Base-by-base conservation (phyloP, 2,113 vertebrate species). In the Saccopteryx leptura region DNA sequence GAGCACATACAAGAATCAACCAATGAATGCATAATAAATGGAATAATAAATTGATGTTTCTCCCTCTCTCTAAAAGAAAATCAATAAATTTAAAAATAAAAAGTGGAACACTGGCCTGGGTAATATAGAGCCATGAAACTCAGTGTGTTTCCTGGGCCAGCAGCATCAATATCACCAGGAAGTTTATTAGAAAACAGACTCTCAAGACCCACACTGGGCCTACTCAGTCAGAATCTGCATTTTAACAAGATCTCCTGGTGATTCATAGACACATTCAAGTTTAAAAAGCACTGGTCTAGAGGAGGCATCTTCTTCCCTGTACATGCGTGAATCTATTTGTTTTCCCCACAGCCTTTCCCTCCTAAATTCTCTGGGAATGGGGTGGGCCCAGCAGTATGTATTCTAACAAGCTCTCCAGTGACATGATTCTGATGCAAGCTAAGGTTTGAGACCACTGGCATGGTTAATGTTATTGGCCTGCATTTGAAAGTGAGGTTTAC, bases 401-500 rank as follows among this genome's bases (percentile, higher is more conserved):
- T 87, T 94, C 82, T 74, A 69, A 24, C 58, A 92, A 39, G 61
- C 19, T 68, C 26, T 58, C n/a, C 9, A 19, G n/a, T 50, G 46
- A 87, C 17, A 17, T 68, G 61, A 91, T 82, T 39, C 82, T 79
- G 69, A 52, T 88, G 5, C 12, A 18, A 79, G 31, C 52, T 78
- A 26, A 78, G 91, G 2, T 87, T 56, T 82, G 46, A 85, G 76
- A 76, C 15, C 50, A 74, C 56, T 17, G 33, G 50, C 12, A 39
- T 26, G 54, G 24, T 54, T 61, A 39, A 58, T 85, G 60, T 31
- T 89, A 63, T 19, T 68, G 68, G 54, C 17, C 61, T 90, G 4
- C 12, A 74, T 79, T 90, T 97, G 33, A 71, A 92, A 80, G 75
- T 71, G 52, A 76, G 78, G 24, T 66, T 94, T 23, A 31, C 24